Conservation (phyloP, 1,140 invertebrate species). For the Heliconius himera region DNA sequence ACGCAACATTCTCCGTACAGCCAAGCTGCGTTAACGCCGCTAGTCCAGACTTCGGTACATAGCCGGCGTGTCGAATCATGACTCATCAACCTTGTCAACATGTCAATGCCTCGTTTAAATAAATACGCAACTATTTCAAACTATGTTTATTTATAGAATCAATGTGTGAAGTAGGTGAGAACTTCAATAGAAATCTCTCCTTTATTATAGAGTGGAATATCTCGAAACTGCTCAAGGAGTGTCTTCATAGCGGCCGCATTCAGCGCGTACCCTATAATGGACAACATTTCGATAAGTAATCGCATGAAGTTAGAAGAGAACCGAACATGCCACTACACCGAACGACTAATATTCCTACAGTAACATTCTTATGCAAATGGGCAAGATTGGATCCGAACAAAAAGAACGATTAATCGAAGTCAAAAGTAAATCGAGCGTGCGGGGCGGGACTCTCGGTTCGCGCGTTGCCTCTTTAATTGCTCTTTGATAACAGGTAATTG, state of each 20-base stretch:
- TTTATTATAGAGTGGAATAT: constrained; percentile 32
- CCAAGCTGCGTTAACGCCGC: constrained; percentile 54
- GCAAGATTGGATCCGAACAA: constrained; percentile 64
- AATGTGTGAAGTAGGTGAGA: constrained; percentile 51
- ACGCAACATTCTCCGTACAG: constrained; percentile 38
- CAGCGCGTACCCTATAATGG: neutral
- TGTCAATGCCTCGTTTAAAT: constrained; percentile 65
- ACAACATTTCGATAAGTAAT: constrained; percentile 16
- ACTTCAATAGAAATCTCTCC: constrained; percentile 51
- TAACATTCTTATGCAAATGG: constrained; percentile 73
- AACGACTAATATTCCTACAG: constrained; percentile 46
- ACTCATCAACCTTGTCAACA: constrained; percentile 69
- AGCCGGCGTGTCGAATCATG: constrained; percentile 62
- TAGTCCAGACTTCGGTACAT: constrained; percentile 42
- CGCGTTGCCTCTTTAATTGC: constrained; percentile 71
- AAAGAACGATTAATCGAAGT: constrained; percentile 72
- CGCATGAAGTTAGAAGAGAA: constrained; percentile 33
- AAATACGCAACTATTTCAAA: constrained; percentile 56
- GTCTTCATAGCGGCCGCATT: neutral
- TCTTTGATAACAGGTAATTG: constrained; percentile 72
- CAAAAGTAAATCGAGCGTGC: constrained; percentile 69
- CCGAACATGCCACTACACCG: constrained; percentile 39
- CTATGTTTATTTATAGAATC: constrained; percentile 59
- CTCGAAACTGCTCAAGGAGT: neutral
- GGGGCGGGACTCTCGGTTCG: constrained; percentile 58